Evolutionary conservation across 2,113 vertebrate species (phyloP).

Genomic region (Rhodinocichla rosea): DNA sequence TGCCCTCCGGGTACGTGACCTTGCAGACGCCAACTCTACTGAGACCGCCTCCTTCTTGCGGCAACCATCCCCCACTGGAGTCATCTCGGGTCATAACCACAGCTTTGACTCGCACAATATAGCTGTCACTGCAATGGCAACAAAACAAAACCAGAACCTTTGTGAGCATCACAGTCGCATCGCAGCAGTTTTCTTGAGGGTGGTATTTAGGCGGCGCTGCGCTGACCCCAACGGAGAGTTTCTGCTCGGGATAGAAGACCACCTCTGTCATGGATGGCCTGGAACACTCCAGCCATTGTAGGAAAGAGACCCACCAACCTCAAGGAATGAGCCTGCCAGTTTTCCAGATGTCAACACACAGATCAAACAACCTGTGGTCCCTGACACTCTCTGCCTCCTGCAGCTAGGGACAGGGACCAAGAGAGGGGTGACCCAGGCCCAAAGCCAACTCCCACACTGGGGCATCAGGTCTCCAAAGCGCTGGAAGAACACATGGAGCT

Average conservation of each 20-base stretch:
- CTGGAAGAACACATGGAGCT: background rate
- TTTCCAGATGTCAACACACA: background rate
- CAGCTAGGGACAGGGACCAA: background rate
- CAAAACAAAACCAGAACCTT: constrained; percentile 52
- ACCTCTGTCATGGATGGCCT: accelerated
- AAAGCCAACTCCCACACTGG: background rate
- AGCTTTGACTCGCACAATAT: constrained; percentile 99
- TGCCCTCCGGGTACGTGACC: constrained; percentile 85
- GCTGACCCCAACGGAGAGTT: accelerated
- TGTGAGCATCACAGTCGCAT: constrained; percentile 24
- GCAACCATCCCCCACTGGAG: constrained; percentile 98
- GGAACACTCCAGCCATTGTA: background rate
- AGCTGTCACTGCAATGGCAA: constrained; percentile 91
- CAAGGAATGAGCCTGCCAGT: background rate
- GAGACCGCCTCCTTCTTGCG: constrained; percentile 96
- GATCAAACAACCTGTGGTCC: background rate
- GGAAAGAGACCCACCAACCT: background rate
- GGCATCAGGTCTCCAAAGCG: background rate
- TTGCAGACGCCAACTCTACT: constrained; percentile 97
- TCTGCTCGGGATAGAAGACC: background rate
- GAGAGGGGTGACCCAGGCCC: background rate
- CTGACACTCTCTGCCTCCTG: background rate
- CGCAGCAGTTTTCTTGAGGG: background rate
- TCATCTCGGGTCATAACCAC: constrained; percentile 99
- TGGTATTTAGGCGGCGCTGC: accelerated